Evolutionary conservation across 2,888 invertebrate genomes (phyloP).

Genomic region (Ophioninae sp.): DNA sequence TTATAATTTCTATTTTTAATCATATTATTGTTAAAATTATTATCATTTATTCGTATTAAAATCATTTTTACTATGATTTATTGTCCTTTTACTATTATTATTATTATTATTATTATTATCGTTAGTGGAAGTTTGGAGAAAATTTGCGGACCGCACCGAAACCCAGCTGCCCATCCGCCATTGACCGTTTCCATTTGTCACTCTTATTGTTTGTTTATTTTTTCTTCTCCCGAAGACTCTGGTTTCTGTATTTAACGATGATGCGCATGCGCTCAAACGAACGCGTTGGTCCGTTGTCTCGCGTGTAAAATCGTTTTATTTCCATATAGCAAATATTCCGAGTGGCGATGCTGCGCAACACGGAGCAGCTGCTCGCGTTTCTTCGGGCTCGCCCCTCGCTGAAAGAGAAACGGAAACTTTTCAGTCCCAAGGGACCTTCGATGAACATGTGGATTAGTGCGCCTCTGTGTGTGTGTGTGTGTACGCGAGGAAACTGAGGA

Average conservation of each 20-base stretch:
- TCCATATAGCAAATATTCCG: slow-evolving; percentile 14
- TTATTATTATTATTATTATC: neutral
- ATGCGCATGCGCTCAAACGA: neutral
- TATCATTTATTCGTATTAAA: too few relatives aligned
- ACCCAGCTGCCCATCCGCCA: too few relatives aligned
- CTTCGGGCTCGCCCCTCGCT: slow-evolving; percentile 15
- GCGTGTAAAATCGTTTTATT: slow-evolving; percentile 30
- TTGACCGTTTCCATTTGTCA: too few relatives aligned
- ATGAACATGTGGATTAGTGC: slow-evolving; percentile 22
- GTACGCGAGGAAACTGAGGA: neutral
- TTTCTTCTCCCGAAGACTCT: neutral
- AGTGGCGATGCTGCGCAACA: neutral
- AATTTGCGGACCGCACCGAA: too few relatives aligned
- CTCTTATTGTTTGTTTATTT: neutral
- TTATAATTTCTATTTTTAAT: too few relatives aligned
- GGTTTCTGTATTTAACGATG: neutral
- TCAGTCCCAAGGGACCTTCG: slow-evolving; percentile 31
- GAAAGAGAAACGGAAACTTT: slow-evolving; percentile 26
- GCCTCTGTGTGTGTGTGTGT: neutral
- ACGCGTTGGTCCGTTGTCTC: neutral
- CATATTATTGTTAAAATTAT: too few relatives aligned
- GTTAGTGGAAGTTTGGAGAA: too few relatives aligned
- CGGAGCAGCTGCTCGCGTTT: slow-evolving; percentile 56
- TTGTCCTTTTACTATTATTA: too few relatives aligned
- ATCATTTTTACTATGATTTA: too few relatives aligned